Base-by-base conservation (phyloP, 2,888 invertebrate species). In the Amphimallon solstitiale region DNA sequence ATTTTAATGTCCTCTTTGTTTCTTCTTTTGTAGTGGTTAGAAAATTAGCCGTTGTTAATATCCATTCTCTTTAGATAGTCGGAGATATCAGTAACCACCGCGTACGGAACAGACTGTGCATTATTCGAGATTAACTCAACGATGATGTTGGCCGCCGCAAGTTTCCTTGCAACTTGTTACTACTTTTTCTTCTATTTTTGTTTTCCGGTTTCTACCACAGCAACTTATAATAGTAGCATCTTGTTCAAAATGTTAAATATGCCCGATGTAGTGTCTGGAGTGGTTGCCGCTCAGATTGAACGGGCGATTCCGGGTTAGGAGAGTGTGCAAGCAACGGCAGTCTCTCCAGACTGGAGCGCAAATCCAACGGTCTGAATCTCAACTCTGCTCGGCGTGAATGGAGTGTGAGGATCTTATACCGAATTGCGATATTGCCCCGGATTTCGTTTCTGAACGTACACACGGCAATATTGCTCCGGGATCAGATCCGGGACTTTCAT, bases 351-450 rank as follows among this genome's bases (percentile, higher is more conserved):
- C 40, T 43, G 12, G 40, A 23, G 38, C 56, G 40, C 56, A 56
- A 56, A 56, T 43, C 56, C 56, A 10, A 40, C 40, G 40, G 21
- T 23, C 56, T 40, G 56, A 40, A 56, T 56, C 40, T 56, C 38
- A 23, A 56, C 23, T 4, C 40, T 12, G 12, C 21, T 23, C 40
- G 56, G 43, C 17, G 14, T 23, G 56, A 40, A 29, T 56, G 12
- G 56, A 15, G 56, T 23, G 40, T 40, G 56, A 37, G 54, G 56
- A 14, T 40, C 40, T 56, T 40, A 56, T 43, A 21, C 40, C 23
- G 40, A 56, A 40, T 56, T 23, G 40, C 56, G 23, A 56, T 56
- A 56, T 56, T 56, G 56, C 56, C 40, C 29, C 29, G 43, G 56
- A 56, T 56, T 56, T 56, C 40, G 23, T 56, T 23, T 40, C 2